Evolutionary conservation across 2,797 vertebrate genomes (phyloP).

Genomic region (Pitangus sulphuratus): DNA sequence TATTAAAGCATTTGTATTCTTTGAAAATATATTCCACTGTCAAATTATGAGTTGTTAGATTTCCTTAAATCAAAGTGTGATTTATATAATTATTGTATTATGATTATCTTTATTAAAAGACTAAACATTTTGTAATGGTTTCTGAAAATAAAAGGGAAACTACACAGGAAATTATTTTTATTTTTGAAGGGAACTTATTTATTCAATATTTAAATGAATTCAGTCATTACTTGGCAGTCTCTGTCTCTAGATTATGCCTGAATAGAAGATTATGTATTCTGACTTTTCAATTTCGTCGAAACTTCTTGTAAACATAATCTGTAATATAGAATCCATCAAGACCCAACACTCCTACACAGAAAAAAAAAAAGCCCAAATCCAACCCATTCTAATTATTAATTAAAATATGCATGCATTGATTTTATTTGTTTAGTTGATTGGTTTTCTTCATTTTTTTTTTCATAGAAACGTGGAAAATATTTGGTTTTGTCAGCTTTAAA

Average conservation of each 20-base stretch:
- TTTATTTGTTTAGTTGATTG: background rate
- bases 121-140: conserved; percentile 51
- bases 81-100: conserved; percentile 69
- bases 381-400: background rate
- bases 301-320: conserved; percentile 45
- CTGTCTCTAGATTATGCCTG: conserved; percentile 9
- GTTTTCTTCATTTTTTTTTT: background rate
- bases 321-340: conserved; percentile 21
- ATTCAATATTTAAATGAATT: conserved; percentile 41
- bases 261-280: conserved; percentile 40
- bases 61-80: conserved; percentile 66
- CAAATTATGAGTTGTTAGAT: conserved; percentile 49
- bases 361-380: background rate
- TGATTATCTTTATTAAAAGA: conserved; percentile 65
- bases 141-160: conserved; percentile 54
- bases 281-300: conserved; percentile 30
- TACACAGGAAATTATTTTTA: background rate
- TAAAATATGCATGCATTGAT: background rate
- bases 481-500: background rate
- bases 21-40: conserved; percentile 39
- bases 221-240: conserved; percentile 26
- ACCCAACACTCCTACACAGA: background rate
- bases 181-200: background rate
- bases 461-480: background rate
- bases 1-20: conserved; percentile 41